Evolutionary conservation across 2,113 vertebrate species (phyloP), one percentile per base, ranked within the genome.

Genomic region (Plecturocebus donacophilus): DNA sequence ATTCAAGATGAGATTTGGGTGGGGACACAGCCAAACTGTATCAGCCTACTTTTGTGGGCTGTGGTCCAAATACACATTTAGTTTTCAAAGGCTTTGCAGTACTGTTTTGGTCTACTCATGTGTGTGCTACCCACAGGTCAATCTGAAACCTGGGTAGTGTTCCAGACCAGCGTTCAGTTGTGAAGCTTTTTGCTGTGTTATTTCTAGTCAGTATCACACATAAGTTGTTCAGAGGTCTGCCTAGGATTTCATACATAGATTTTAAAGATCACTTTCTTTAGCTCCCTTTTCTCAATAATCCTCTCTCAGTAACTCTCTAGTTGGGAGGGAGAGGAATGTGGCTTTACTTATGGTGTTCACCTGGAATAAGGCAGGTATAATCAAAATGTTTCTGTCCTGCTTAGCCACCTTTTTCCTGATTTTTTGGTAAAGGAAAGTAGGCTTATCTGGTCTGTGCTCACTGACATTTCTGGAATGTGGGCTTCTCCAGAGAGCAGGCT

Each of bases 101-200:
- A 79, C 32, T 93, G 19, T 95, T 94, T 94, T n/a, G 14, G 12
- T 82, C 49, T 90, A 32, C 32, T 82, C 56, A 64, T 35, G 32
- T 83, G 68, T 81, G 49, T 95, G 42, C n/a, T 93, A 56, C 49
- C 42, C 76, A 91, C 42, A 96, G 77, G 71, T 84, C 84, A 93
- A 40, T 90, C 38, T 71, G 82, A 79, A 95, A 87, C 45, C 49
- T 93, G 75, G 11, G 75, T 93, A 21, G n/a, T 83, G 19, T 86
- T 93, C 47, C 61, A 92, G 47, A 56, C 17, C 45, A 17, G 35
- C 68, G 40, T 52, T 91, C 40, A 80, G 14, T 92, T 85, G 35
- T 75, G 52, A 95, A 83, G n/a, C 16, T 10, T 82, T 76, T 90
- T 86, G 45, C 16, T 82, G 7, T 91, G 38, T 54, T 96, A 27